phyloP scores from a whole-genome alignment of 2,888 invertebrate genomes.

The Nyleta sp. region DNA sequence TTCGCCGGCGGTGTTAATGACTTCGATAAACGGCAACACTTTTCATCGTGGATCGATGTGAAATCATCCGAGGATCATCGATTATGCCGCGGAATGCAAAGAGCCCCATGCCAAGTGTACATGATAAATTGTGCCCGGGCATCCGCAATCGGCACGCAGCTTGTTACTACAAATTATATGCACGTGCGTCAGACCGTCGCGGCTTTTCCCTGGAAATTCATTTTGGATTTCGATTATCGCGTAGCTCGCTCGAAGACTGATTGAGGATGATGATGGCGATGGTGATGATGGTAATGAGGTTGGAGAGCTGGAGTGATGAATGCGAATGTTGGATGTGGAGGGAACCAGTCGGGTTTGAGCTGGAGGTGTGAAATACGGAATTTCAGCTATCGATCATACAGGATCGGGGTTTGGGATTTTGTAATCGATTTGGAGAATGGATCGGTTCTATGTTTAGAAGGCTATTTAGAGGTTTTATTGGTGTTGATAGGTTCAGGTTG shows the following conservation, averaged over 20 bases:
- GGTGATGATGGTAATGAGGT: not conserved
- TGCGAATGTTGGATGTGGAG: no score
- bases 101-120: constrained; percentile 29
- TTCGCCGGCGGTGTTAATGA: constrained; percentile 57
- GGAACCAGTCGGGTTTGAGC: no score
- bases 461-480: no score
- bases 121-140: constrained; percentile 43
- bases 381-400: no score
- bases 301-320: not conserved
- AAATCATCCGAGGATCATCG: constrained; percentile 58
- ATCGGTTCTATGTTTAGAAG: no score
- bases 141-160: constrained; percentile 22
- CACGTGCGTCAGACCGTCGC: constrained; percentile 9
- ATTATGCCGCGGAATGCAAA: constrained; percentile 31
- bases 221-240: not conserved
- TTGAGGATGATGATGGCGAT: not conserved
- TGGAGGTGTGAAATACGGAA: no score
- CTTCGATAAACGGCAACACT: constrained; percentile 57
- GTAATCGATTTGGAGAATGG: no score
- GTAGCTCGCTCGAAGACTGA: not conserved
- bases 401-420: no score
- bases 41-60: constrained; percentile 55
- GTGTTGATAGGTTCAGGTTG: no score
- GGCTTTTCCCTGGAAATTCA: not conserved
- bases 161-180: constrained; percentile 39